Percentiles rank a stretch among this genome's conserved stretches.
These are phyloP conservation scores for Drosophila silvestris DNA, from an alignment of 2,888 invertebrate genomes.

Conservation along the genomic window DNA sequence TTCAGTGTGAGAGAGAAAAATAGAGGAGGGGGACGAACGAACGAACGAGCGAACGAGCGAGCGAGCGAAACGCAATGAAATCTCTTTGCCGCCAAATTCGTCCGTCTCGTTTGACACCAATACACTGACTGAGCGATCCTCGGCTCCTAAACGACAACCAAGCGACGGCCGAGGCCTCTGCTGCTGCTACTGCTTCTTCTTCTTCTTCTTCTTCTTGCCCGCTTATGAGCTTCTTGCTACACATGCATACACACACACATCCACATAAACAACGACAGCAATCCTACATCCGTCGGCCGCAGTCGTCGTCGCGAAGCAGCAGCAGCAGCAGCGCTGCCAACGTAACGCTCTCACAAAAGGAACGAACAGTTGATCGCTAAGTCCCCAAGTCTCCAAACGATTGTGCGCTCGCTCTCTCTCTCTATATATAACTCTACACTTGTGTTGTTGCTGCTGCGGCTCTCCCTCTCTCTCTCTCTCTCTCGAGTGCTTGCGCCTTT, in stretches of 20 bases:
- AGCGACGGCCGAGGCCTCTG: slow-evolving; percentile 64
- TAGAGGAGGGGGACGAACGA: slow-evolving; percentile 52
- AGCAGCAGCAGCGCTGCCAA: slow-evolving; percentile 41
- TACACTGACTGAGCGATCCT: slow-evolving; percentile 81
- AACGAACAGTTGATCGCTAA: slow-evolving; percentile 53
- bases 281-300: slow-evolving; percentile 75
- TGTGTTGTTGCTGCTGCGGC: slow-evolving; percentile 13
- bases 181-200: slow-evolving; percentile 45
- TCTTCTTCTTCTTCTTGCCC: slow-evolving; percentile 52
- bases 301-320: slow-evolving; percentile 32
- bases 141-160: slow-evolving; percentile 70
- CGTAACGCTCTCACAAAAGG: slow-evolving; percentile 67
- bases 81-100: slow-evolving; percentile 76
- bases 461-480: not conserved
- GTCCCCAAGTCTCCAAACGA: slow-evolving; percentile 71
- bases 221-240: slow-evolving; percentile 65
- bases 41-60: slow-evolving; percentile 57
- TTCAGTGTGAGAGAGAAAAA: slow-evolving; percentile 49
- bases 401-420: slow-evolving; percentile 35
- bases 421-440: slow-evolving; percentile 45
- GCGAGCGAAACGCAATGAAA: slow-evolving; percentile 56
- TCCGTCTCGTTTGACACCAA: slow-evolving; percentile 80
- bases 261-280: slow-evolving; percentile 44
- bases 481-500: slow-evolving; percentile 73
- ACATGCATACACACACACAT: slow-evolving; percentile 33